Evolutionary conservation across 64 coral and sea anemone species (phyloP).

Genomic region (Astreopora myriophthalma): DNA sequence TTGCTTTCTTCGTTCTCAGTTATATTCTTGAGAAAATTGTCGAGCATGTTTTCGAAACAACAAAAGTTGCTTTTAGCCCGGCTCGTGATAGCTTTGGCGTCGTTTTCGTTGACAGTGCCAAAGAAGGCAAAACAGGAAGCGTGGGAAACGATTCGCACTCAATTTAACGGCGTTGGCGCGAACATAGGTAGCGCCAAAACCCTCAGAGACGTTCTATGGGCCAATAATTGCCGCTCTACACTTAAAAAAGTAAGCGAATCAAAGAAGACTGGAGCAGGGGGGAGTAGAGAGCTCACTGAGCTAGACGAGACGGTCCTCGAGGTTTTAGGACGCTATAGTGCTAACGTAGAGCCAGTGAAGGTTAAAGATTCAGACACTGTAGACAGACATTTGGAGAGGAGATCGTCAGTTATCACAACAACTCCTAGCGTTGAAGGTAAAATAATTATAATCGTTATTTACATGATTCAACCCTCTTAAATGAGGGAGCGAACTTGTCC

Average conservation of each 20-base stretch:
- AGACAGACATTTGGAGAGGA: too few species aligned
- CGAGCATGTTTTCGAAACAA: too few species aligned
- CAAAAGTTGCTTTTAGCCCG: too few species aligned
- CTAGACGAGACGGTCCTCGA: not conserved
- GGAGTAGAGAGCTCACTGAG: not conserved
- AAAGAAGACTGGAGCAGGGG: not conserved
- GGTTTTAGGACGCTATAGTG: not conserved
- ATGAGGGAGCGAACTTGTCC: not conserved
- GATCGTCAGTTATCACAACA: not conserved
- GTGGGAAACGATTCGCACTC: too few species aligned
- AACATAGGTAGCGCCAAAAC: not conserved
- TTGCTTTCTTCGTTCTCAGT: too few species aligned
- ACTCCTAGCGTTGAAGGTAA: constrained; percentile 11
- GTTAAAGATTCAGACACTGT: constrained; percentile 19
- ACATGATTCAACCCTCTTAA: not conserved
- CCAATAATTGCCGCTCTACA: not conserved
- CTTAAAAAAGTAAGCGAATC: not conserved
- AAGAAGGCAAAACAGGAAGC: too few species aligned
- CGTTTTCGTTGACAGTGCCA: too few species aligned
- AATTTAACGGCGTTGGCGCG: too few species aligned
- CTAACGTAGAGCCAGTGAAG: constrained; percentile 32
- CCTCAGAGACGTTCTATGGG: not conserved
- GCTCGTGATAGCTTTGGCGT: too few species aligned
- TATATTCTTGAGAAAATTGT: too few species aligned
- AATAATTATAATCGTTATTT: not conserved